These are phyloP conservation scores for Schizaphis graminum DNA, from an alignment of 2,888 invertebrate species.

Conservation along the genomic window DNA sequence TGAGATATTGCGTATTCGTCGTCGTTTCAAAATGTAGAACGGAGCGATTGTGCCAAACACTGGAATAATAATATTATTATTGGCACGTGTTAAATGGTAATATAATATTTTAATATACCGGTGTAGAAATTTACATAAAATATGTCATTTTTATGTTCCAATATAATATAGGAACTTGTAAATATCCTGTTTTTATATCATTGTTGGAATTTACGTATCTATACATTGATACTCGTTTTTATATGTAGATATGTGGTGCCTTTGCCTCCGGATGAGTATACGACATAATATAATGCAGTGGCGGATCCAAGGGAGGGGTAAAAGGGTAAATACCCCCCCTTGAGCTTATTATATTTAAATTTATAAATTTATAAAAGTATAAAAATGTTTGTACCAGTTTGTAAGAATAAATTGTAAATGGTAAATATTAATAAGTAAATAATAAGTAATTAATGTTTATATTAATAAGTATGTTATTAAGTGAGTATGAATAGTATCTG, in stretches of 20 bases:
- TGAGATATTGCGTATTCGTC: not conserved
- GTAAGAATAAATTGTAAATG: no score
- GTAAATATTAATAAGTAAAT: no score
- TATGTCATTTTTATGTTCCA: constrained; percentile 3
- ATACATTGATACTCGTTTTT: not conserved
- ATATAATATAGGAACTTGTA: constrained; percentile 5
- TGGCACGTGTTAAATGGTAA: constrained; percentile 9
- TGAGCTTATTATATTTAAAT: no score
- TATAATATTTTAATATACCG: constrained; percentile 1
- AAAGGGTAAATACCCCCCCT: no score
- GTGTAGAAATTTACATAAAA: not conserved
- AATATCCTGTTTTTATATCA: not conserved
- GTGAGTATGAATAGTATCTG: no score
- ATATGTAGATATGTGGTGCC: not conserved
- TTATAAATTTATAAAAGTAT: no score
- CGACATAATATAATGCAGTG: not conserved
- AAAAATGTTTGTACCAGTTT: no score
- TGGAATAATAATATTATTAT: constrained; percentile 5
- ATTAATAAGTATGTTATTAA: no score
- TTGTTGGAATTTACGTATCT: not conserved
- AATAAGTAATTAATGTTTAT: no score
- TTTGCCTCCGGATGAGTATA: not conserved
- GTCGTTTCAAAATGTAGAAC: not conserved
- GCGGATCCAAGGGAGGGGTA: no score
- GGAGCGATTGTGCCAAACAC: not conserved